These are phyloP conservation scores for Tylochromis polylepis DNA, from an alignment of 2,113 vertebrate genomes.

Conservation along the genomic window DNA sequence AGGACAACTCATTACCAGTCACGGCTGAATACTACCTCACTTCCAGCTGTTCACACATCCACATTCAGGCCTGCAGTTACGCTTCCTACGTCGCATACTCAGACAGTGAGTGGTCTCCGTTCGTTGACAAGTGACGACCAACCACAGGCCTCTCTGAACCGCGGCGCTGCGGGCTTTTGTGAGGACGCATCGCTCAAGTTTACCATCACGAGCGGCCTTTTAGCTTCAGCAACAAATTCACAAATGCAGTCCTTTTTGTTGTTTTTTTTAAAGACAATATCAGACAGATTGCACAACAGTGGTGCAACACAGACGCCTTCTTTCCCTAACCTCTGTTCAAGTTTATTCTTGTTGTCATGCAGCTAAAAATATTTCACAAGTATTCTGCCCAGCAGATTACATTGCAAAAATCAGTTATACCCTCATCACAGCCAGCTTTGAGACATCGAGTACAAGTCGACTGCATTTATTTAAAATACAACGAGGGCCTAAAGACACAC, in stretches of 20 bases:
- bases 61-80: not conserved
- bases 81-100: slow-evolving; percentile 14
- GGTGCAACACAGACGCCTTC: not conserved
- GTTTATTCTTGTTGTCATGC: slow-evolving; percentile 26
- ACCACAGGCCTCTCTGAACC: not conserved
- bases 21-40: not conserved
- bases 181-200: not conserved
- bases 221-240: not conserved
- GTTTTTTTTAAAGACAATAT: not conserved
- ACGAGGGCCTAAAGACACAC: not conserved
- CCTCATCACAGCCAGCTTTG: not conserved
- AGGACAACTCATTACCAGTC: slow-evolving; percentile 9
- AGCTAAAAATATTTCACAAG: slow-evolving; percentile 33
- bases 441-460: not conserved
- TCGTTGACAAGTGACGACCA: not conserved
- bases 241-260: not conserved
- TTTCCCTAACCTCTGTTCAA: not conserved
- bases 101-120: not conserved
- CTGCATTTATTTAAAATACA: not conserved
- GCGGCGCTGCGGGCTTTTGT: not conserved
- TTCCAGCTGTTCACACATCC: slow-evolving; percentile 30
- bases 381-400: not conserved
- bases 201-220: not conserved
- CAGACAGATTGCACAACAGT: slow-evolving; percentile 1
- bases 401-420: slow-evolving; percentile 7